phyloP scores from a whole-genome alignment of 2,797 vertebrate species.

The Gobio occitaniae region DNA sequence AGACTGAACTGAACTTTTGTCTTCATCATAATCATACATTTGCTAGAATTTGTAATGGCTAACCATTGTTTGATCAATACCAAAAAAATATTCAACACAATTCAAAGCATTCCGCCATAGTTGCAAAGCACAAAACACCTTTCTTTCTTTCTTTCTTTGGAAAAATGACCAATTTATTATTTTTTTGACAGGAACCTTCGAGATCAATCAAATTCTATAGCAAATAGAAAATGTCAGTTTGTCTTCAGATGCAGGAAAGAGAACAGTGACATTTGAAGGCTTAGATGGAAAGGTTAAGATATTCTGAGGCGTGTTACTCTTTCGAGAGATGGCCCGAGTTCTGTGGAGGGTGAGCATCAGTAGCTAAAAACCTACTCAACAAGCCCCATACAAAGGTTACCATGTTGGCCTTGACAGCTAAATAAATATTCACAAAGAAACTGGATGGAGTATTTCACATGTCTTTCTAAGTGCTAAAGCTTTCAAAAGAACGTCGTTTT shows the following conservation, averaged over 20 bases:
- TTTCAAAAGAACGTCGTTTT: background rate
- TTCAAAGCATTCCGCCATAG: background rate
- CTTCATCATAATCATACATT: background rate
- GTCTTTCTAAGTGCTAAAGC: background rate
- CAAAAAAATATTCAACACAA: background rate
- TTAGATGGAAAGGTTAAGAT: conserved; percentile 90
- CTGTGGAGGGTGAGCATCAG: conserved; percentile 38
- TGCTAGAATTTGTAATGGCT: background rate
- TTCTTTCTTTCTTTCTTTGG: conserved; percentile 31
- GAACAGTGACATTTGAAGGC: conserved; percentile 90
- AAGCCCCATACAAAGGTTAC: conserved; percentile 45
- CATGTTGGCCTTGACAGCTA: conserved; percentile 32
- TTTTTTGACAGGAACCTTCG: conserved; percentile 73
- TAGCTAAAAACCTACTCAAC: conserved; percentile 47
- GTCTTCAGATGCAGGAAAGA: conserved; percentile 81
- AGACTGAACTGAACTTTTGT: background rate
- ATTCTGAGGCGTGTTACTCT: conserved; percentile 83
- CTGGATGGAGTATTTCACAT: conserved; percentile 26
- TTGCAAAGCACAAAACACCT: background rate
- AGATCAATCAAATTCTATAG: conserved; percentile 77
- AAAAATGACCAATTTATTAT: conserved; percentile 54
- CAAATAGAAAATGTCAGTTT: conserved; percentile 86
- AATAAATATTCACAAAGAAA: conserved; percentile 42
- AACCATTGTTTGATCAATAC: background rate
- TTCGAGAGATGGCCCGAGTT: conserved; percentile 21